phyloP scores from a whole-genome alignment of 2,888 invertebrate genomes.

The Agonopterix subpropinquella region DNA sequence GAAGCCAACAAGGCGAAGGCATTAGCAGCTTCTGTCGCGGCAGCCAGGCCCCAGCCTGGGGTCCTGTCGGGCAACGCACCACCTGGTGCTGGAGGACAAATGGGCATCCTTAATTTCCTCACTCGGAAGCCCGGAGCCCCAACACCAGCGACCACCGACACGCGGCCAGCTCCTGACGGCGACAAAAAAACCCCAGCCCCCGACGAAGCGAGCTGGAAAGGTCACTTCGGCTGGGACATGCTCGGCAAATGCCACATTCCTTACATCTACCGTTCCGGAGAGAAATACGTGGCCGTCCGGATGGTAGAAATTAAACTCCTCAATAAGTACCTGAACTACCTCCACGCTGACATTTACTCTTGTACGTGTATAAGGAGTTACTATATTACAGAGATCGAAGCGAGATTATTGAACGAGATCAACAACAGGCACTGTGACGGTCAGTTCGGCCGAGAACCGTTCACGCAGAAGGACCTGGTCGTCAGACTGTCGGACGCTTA shows the following conservation, averaged over 20 bases:
- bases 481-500: slow-evolving; percentile 91
- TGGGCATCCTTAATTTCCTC: slow-evolving; percentile 79
- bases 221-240: slow-evolving; percentile 93
- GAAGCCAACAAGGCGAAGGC: slow-evolving; percentile 85
- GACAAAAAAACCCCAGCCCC: slow-evolving; percentile 65
- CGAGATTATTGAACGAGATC: slow-evolving; percentile 92
- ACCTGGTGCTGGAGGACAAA: slow-evolving; percentile 58
- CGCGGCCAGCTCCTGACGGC: slow-evolving; percentile 41
- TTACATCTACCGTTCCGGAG: slow-evolving; percentile 88
- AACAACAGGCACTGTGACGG: slow-evolving; percentile 94
- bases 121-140: slow-evolving; percentile 53
- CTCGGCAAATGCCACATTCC: slow-evolving; percentile 92
- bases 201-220: slow-evolving; percentile 86
- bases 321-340: slow-evolving; percentile 90
- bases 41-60: slow-evolving; percentile 66
- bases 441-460: slow-evolving; percentile 91
- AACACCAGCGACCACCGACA: slow-evolving; percentile 32
- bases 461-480: slow-evolving; percentile 92
- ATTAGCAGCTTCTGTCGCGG: slow-evolving; percentile 64
- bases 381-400: slow-evolving; percentile 94
- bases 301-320: slow-evolving; percentile 95
- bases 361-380: slow-evolving; percentile 95
- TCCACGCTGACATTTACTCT: slow-evolving; percentile 92
- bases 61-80: slow-evolving; percentile 43
- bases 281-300: slow-evolving; percentile 94